Conservation (phyloP, 1,140 invertebrate species). For the Pinna nobilis region DNA sequence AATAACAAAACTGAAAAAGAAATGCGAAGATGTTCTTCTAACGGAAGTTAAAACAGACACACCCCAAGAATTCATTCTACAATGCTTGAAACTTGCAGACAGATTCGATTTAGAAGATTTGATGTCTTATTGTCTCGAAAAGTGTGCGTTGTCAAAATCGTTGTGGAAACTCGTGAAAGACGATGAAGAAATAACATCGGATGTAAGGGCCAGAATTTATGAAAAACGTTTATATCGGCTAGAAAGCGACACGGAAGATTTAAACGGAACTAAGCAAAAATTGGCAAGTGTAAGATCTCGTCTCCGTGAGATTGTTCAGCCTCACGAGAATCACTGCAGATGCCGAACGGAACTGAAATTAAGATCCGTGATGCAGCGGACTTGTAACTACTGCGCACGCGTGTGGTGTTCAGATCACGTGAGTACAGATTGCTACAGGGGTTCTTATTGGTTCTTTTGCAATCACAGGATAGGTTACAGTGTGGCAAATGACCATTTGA, state of each 20-base stretch:
- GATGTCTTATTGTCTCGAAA: constrained; percentile 6
- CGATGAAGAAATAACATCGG: constrained; percentile 10
- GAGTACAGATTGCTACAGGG: constrained; percentile 38
- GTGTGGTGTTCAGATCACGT: constrained; percentile 43
- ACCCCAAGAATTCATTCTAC: constrained; percentile 35
- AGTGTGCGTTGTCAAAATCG: constrained; percentile 21
- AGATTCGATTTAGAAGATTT: constrained; percentile 24
- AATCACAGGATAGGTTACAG: constrained; percentile 44
- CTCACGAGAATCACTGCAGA: constrained; percentile 43
- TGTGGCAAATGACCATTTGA: constrained; percentile 36
- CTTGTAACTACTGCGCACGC: constrained; percentile 36
- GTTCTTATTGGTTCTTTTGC: constrained; percentile 44
- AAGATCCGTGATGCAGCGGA: constrained; percentile 30
- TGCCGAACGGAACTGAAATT: constrained; percentile 41
- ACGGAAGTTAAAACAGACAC: constrained; percentile 7
- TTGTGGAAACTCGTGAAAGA: constrained; percentile 31
- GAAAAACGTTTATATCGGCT: constrained; percentile 25
- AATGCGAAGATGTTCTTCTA: constrained; percentile 32
- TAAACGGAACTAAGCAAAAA: constrained; percentile 22
- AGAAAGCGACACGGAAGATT: constrained; percentile 31
- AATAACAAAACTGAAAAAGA: constrained; percentile 32
- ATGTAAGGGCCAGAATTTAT: constrained; percentile 28
- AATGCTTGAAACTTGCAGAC: constrained; percentile 26
- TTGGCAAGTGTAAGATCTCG: constrained; percentile 21
- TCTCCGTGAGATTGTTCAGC: constrained; percentile 29